These are phyloP conservation scores for Plagiodera versicolora DNA, from an alignment of 2,888 invertebrate genomes.

Conservation along the genomic window DNA sequence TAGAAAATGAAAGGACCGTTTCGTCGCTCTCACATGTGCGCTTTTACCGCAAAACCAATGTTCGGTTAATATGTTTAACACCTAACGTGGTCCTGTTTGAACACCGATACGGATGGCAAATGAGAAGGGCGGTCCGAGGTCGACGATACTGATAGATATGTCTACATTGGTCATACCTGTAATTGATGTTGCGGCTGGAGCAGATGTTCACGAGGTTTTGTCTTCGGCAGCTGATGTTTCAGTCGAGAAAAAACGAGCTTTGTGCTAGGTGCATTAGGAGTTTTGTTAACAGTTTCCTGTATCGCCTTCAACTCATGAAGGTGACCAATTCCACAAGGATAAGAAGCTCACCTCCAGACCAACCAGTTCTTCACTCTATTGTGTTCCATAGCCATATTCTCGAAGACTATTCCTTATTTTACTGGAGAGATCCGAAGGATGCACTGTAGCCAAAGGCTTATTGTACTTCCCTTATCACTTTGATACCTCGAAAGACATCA, in stretches of 20 bases:
- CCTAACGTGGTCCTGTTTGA: slow-evolving; percentile 49
- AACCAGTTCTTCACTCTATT: no score
- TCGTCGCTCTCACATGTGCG: slow-evolving; percentile 44
- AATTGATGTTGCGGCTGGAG: slow-evolving; percentile 46
- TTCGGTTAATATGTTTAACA: slow-evolving; percentile 55
- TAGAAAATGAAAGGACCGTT: slow-evolving; percentile 36
- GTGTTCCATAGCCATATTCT: no score
- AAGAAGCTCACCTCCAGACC: no score
- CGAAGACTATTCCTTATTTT: no score
- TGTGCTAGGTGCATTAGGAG: no score
- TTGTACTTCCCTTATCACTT: no score
- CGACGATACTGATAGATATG: slow-evolving; percentile 49
- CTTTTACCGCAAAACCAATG: slow-evolving; percentile 50
- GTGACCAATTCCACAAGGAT: no score
- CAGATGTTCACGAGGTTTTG: slow-evolving; percentile 1
- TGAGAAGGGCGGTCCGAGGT: slow-evolving; percentile 39
- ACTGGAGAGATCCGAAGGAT: no score
- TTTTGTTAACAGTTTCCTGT: no score
- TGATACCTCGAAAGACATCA: no score
- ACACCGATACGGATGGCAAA: slow-evolving; percentile 37
- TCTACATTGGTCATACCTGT: slow-evolving; percentile 49
- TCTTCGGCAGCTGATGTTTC: neutral
- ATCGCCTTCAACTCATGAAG: no score
- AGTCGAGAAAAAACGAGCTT: neutral
- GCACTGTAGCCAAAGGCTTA: no score